phyloP scores from a whole-genome alignment of 2,888 invertebrate genomes.

The Ormyrus nitidulus region DNA sequence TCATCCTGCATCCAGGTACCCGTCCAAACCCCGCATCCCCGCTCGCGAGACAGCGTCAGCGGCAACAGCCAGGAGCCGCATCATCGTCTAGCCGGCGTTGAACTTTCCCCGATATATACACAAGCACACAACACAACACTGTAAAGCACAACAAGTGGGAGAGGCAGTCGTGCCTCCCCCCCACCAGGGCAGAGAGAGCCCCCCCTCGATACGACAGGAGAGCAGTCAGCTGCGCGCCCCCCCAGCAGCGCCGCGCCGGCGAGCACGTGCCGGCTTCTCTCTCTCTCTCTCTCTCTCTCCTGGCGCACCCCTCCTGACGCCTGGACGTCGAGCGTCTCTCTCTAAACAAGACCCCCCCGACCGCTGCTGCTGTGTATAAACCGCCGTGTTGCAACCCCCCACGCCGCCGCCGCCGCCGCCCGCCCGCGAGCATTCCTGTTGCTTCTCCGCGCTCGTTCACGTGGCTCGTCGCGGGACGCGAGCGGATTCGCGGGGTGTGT shows the following conservation, averaged over 20 bases:
- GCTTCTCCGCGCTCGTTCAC: slow-evolving; percentile 37
- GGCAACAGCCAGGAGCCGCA: slow-evolving; percentile 63
- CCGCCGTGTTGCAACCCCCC: slow-evolving; percentile 14
- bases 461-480: background rate
- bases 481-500: background rate
- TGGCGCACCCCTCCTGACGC: slow-evolving; percentile 63
- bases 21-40: too few relatives aligned
- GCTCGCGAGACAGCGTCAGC: background rate
- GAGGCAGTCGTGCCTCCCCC: slow-evolving; percentile 70
- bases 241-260: slow-evolving; percentile 46
- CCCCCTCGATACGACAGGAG: slow-evolving; percentile 55
- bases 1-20: too few relatives aligned
- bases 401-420: slow-evolving; percentile 7
- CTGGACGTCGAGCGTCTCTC: slow-evolving; percentile 63
- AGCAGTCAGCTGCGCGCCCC: slow-evolving; percentile 25
- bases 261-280: slow-evolving; percentile 17
- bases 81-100: slow-evolving; percentile 75
- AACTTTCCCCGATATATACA: slow-evolving; percentile 73
- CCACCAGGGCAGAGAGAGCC: slow-evolving; percentile 70
- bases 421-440: slow-evolving; percentile 49
- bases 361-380: slow-evolving; percentile 15
- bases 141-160: slow-evolving; percentile 75
- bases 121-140: slow-evolving; percentile 74
- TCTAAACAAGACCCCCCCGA: slow-evolving; percentile 66
- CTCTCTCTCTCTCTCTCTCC: too few relatives aligned